Conservation (phyloP, 2,113 vertebrate species). For the Colaptes auratus region DNA sequence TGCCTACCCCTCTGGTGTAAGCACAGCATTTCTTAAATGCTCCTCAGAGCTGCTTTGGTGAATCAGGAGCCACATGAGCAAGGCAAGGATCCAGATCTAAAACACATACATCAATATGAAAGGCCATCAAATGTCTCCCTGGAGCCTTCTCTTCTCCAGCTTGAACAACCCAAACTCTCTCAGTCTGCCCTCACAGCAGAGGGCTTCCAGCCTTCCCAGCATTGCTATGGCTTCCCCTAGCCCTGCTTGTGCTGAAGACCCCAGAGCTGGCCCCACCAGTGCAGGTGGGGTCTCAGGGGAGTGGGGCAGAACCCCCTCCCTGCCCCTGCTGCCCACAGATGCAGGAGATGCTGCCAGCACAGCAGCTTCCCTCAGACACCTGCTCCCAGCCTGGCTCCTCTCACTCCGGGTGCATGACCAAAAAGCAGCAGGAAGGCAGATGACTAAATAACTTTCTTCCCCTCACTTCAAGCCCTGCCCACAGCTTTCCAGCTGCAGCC, state of each 20-base stretch:
- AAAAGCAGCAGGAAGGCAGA: background rate
- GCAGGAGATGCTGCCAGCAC: background rate
- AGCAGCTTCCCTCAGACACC: too few relatives aligned
- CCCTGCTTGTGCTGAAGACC: too few relatives aligned
- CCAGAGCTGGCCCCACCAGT: too few relatives aligned
- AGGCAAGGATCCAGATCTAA: background rate
- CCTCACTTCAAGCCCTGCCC: background rate
- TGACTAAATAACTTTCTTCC: background rate
- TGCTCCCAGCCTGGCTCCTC: background rate
- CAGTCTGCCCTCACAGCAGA: too few relatives aligned
- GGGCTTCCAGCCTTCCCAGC: too few relatives aligned
- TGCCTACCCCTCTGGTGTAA: background rate
- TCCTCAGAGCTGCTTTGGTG: background rate
- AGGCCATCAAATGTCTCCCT: too few relatives aligned
- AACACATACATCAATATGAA: background rate
- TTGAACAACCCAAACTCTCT: background rate
- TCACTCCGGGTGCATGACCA: background rate
- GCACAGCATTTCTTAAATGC: background rate
- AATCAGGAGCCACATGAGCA: background rate
- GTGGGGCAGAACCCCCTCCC: too few relatives aligned
- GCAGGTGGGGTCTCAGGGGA: too few relatives aligned
- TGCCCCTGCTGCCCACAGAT: background rate
- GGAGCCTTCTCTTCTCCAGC: too few relatives aligned
- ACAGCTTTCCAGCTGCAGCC: background rate
- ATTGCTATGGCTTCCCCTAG: too few relatives aligned